Base-by-base conservation (phyloP, 1,140 invertebrate genomes). In the Drosophila virilis region DNA sequence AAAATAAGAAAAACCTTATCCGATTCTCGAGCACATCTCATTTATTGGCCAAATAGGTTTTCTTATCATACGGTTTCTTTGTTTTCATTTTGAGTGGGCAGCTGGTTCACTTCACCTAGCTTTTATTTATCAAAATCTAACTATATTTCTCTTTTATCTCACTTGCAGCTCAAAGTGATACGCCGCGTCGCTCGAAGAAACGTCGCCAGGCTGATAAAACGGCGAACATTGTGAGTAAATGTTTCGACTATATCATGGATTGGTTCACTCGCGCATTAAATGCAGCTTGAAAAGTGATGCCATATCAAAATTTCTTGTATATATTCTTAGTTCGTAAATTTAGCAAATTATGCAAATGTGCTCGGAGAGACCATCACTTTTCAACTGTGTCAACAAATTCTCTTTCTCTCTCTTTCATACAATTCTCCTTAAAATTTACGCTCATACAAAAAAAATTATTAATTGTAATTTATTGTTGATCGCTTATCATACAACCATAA, bases 151-250 rank as follows among this genome's bases (percentile, higher is more conserved):
- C 12, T 37, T 28, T 8, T 37, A 10, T 54, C 28, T 54, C 0
- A 50, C 5, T 52, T 46, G n/a, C 58, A 92, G 91, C 65, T 58
- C 91, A 92, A 82, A 71, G 61, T 42, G 91, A 92, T 62, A 91
- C 91, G 13, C 83, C 91, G 2, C 81, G 91, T 55, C 81, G 92
- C 9, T 91, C 91, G n/a, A 91, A 92, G 73, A 92, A 92, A 60
- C 79, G 92, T 50, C 80, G 92, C 46, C 91, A 91, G 65, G 68
- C 86, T 7, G 92, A 92, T 54, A 92, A 92, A 68, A 70, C 85
- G 57, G 74, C 80, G 33, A 92, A 92, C 76, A 92, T 92, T 80
- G 92, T 92, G 83, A 92, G 92, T 92, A 91, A 60, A 83, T 78
- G 57, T 66, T 78, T 77, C 65, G 52, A 38, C 73, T 61, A 50